Evolutionary conservation across 2,888 invertebrate genomes (phyloP), one percentile per base, ranked within the genome.

Genomic region (Drosophila seclusa): DNA sequence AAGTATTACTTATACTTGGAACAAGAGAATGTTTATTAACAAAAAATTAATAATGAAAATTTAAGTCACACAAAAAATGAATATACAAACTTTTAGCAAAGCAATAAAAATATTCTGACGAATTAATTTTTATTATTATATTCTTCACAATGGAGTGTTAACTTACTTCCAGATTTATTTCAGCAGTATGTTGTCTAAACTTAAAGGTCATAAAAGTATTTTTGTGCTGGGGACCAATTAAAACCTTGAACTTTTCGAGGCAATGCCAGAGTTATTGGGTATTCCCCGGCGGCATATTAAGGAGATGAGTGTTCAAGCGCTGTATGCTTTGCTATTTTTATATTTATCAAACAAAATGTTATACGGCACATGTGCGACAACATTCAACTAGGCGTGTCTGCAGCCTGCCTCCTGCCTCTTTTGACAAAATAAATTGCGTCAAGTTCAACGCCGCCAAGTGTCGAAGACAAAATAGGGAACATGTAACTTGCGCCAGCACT

Each of bases 361-460:
- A 53, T 62, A 53, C 50, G 60, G 57, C 71, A 81, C 81, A 85
- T 87, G 86, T 87, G 83, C 72, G 71, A 57, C 68, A 80, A 52
- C 74, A 79, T 69, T 52, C 83, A 85, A 85, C 85, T 85, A 83
- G 88, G 88, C 85, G 86, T 85, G 88, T 68, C 88, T 68, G 68
- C 42, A 40, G 58, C 54, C 73, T 53, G 67, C 76, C 60, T 63
- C 55, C 61, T 16, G 72, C 78, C 64, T 71, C 68, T 74, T 77
- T 68, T 79, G 65, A 87, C 81, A 87, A 87, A 87, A 90, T 91
- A 89, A 90, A 90, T 90, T 88, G 87, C 91, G 82, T 86, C 90
- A 91, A 90, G 91, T 90, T 90, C 90, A 90, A 90, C 88, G 82
- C 82, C 82, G 71, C 76, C 76, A 71, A 80, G 80, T 85, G 83